A percentile compares a stretch with the other conserved stretches of the same genome.
These are phyloP conservation scores for Helogale parvula DNA, from an alignment of 2,113 vertebrate species.

Conservation along the genomic window DNA sequence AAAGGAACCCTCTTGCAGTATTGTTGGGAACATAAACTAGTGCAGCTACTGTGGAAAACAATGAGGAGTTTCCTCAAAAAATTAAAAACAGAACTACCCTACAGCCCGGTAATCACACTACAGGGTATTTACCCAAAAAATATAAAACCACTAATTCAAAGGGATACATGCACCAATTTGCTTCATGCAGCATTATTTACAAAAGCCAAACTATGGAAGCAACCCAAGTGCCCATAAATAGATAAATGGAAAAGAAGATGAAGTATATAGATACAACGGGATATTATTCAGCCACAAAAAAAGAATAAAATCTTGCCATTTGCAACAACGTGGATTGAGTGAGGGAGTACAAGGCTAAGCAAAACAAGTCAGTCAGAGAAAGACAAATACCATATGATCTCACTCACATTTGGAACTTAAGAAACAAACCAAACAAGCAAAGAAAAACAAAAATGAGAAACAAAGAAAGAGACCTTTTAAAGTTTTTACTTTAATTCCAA, in stretches of 20 bases:
- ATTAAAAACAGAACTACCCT: neutral
- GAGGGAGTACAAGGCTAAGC: neutral
- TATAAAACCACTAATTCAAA: neutral
- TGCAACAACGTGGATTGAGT: neutral
- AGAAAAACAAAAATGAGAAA: neutral
- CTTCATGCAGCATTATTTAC: neutral
- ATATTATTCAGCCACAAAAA: neutral
- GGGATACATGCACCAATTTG: neutral
- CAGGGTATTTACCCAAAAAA: neutral
- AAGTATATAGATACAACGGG: neutral
- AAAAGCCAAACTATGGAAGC: neutral
- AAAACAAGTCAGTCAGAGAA: neutral
- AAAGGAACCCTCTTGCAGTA: neutral
- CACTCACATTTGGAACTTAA: neutral
- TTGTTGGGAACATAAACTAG: neutral
- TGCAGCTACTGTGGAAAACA: neutral
- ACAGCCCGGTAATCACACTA: neutral
- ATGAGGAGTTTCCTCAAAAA: neutral
- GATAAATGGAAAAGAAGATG: neutral
- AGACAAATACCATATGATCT: neutral
- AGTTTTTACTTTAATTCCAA: neutral
- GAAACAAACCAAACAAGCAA: neutral
- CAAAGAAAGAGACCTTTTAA: neutral
- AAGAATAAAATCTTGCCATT: neutral
- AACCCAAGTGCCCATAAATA: neutral